Evolutionary conservation across 2,888 invertebrate species (phyloP).

Genomic region (Nemapogon koenigi): DNA sequence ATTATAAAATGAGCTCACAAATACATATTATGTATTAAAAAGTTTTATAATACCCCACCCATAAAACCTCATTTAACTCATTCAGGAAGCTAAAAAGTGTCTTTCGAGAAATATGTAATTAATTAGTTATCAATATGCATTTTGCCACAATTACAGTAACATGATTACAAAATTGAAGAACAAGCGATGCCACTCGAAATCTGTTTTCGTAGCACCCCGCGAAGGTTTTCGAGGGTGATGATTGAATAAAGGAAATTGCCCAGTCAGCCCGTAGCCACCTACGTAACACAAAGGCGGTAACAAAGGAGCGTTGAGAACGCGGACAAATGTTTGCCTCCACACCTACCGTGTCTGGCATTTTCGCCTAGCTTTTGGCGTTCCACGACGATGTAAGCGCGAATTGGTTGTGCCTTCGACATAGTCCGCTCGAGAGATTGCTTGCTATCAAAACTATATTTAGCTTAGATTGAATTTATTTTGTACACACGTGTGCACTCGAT

Average conservation of each 20-base stretch:
- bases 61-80: too few relatives aligned
- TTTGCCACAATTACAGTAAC: too few relatives aligned
- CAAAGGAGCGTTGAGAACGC: slow-evolving; percentile 21
- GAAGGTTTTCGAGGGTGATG: slow-evolving; percentile 18
- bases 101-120: too few relatives aligned
- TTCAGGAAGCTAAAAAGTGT: too few relatives aligned
- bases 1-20: too few relatives aligned
- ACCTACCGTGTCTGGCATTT: slow-evolving; percentile 15
- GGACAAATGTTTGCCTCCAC: slow-evolving; percentile 23
- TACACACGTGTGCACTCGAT: too few relatives aligned
- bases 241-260: slow-evolving; percentile 32
- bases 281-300: slow-evolving; percentile 18
- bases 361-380: slow-evolving; percentile 13
- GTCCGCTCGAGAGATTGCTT: slow-evolving; percentile 1
- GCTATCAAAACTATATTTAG: slow-evolving; percentile 3
- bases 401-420: slow-evolving; percentile 9
- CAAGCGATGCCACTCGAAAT: slow-evolving; percentile 1
- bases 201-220: slow-evolving; percentile 12
- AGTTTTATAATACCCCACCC: too few relatives aligned
- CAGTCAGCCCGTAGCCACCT: slow-evolving; percentile 20
- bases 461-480: too few relatives aligned
- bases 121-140: too few relatives aligned
- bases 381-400: slow-evolving; percentile 10
- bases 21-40: too few relatives aligned
- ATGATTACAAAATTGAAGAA: slow-evolving; percentile 3